Base-by-base conservation (phyloP, 2,797 vertebrate species). In the Sebastiscus albofasciatus region DNA sequence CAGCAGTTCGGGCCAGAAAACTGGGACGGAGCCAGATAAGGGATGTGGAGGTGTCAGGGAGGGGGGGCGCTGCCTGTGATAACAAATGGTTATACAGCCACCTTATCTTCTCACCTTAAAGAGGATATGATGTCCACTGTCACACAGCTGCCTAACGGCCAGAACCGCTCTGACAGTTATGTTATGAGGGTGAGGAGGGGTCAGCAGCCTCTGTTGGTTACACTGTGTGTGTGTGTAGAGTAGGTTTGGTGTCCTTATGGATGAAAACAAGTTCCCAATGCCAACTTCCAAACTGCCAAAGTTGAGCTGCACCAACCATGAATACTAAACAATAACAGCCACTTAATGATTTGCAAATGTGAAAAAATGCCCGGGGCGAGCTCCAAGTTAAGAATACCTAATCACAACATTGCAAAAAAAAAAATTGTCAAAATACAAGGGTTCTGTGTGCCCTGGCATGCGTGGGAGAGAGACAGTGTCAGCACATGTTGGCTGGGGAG, bases 61-160 rank as follows among this genome's bases (percentile, higher is more conserved):
- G 4, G 55, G 75, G 72, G 29, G 87, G 77, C 42, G 29, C 85
- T 58, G 87, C 46, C 84, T 75, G 75, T 39, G 90, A 93, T 93
- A 92, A 94, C 86, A 89, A 87, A 94, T 77, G 81, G 89, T 86
- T 87, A 83, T 80, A 89, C 81, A 86, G 86, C 84, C 90, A 82
- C 85, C 90, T 94, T 94, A 93, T 94, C 94, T 87, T 92, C 87
- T 83, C 87, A 92, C 87, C 92, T 91, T 90, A 91, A 93, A 93
- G 74, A 89, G 90, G 86, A 91, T 91, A 92, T 93, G 93, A 94
- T 91, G 92, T 82, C 78, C 69, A 60, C 89, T 81, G 90, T 90
- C 88, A 92, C 80, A 83, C 77, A 83, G 84, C 85, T 75, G 87
- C 89, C 84, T 55, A 81, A 71, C n/a, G 14, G 72, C 86, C 88